These are phyloP conservation scores for Brachionus calyciflorus DNA, from an alignment of 1,140 invertebrate species.

Conservation along the genomic window DNA sequence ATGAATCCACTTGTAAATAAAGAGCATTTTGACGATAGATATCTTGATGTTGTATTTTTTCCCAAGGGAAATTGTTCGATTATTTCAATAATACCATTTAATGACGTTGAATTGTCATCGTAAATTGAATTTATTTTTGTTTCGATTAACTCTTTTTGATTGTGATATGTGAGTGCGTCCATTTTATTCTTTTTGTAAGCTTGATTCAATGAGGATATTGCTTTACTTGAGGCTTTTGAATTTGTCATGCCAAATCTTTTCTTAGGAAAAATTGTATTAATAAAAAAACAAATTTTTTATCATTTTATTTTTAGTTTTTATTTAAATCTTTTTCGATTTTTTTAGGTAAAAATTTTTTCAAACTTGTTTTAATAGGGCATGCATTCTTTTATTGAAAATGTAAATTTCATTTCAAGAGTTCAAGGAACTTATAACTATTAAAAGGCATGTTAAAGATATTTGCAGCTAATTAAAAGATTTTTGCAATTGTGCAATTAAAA, in stretches of 20 bases:
- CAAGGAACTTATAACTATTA: too few relatives aligned
- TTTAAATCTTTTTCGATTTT: too few relatives aligned
- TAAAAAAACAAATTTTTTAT: background rate
- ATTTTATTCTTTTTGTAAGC: constrained; percentile 18
- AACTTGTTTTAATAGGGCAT: too few relatives aligned
- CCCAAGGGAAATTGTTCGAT: background rate
- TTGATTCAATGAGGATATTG: background rate
- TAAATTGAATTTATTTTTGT: constrained; percentile 3
- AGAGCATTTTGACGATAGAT: constrained; percentile 66
- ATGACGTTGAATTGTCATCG: constrained; percentile 68
- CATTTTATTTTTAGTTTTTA: too few relatives aligned
- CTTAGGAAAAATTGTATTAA: constrained; percentile 1
- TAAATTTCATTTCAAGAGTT: too few relatives aligned
- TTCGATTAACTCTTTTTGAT: constrained; percentile 22
- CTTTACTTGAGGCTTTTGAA: background rate
- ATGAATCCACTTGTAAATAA: constrained; percentile 74
- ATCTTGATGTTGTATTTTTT: background rate
- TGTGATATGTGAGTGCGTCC: background rate
- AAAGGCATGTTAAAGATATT: too few relatives aligned
- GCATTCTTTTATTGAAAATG: too few relatives aligned
- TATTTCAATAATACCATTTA: background rate
- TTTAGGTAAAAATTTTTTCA: too few relatives aligned
- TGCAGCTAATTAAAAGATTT: too few relatives aligned
- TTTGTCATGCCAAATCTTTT: constrained; percentile 8
- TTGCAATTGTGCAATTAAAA: too few relatives aligned